Conservation (phyloP, 2,797 vertebrate genomes). For the Heteromormyrus szaboi region DNA sequence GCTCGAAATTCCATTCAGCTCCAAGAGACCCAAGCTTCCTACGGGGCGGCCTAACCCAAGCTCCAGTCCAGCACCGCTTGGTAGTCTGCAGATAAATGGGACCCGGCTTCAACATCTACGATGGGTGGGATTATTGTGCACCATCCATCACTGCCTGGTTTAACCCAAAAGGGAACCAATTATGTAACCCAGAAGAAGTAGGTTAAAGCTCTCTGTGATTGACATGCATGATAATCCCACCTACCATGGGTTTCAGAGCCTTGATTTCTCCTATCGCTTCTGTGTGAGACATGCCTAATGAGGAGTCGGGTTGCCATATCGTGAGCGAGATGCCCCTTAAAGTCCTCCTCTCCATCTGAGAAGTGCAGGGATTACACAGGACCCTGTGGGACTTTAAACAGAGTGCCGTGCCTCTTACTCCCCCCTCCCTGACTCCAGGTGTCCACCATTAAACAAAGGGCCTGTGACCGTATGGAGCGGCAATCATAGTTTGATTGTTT, state of each 20-base stretch:
- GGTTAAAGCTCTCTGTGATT: constrained; percentile 1
- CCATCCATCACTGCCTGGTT: background rate
- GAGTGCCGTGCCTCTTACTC: background rate
- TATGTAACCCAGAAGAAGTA: constrained; percentile 1
- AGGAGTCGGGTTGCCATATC: background rate
- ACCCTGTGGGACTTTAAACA: background rate
- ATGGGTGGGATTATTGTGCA: background rate
- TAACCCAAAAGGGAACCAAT: constrained; percentile 3
- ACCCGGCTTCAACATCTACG: background rate
- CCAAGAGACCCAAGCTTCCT: background rate
- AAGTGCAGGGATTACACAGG: background rate
- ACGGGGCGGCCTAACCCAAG: background rate
- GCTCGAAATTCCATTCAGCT: background rate
- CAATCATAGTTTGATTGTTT: constrained; percentile 17
- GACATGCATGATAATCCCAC: constrained; percentile 1
- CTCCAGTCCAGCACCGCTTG: background rate
- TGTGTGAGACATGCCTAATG: background rate
- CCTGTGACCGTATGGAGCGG: background rate
- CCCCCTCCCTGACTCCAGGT: background rate
- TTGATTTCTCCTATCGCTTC: background rate
- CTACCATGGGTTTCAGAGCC: background rate
- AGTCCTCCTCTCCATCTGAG: background rate
- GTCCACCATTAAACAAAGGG: background rate
- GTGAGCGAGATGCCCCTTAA: background rate
- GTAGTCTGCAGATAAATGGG: background rate